Percentiles rank a stretch among this genome's conserved stretches.
phyloP scores from a whole-genome alignment of 2,888 invertebrate genomes.

The Orthosia cruda region DNA sequence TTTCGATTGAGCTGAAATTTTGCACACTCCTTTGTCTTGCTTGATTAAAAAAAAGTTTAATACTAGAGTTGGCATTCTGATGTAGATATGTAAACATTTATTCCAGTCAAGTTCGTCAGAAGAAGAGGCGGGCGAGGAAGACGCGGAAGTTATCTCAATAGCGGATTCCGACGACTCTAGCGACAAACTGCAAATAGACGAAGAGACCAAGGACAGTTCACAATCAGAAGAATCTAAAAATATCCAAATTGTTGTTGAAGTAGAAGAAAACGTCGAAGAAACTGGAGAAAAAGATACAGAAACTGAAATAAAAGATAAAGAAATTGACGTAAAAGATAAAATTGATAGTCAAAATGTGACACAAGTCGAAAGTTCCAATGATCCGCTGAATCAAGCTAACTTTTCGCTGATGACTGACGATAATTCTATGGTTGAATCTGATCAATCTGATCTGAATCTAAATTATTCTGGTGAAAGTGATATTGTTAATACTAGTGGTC shows the following conservation, averaged over 20 bases:
- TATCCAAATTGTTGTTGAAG: slow-evolving; percentile 40
- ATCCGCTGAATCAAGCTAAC: slow-evolving; percentile 80
- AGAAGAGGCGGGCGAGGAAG: slow-evolving; percentile 57
- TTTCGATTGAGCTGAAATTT: no score
- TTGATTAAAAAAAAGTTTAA: no score
- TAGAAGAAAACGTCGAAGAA: slow-evolving; percentile 12
- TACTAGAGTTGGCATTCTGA: no score
- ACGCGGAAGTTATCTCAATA: slow-evolving; percentile 81
- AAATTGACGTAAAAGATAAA: slow-evolving; percentile 15
- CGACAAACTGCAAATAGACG: slow-evolving; percentile 70
- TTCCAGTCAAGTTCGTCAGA: slow-evolving; percentile 55
- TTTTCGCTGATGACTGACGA: slow-evolving; percentile 87
- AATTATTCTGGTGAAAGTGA: slow-evolving; percentile 82
- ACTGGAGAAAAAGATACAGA: slow-evolving; percentile 5
- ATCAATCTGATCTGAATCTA: slow-evolving; percentile 78
- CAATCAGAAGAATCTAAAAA: slow-evolving; percentile 43
- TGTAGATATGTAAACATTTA: slow-evolving; percentile 3
- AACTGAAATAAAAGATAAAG: neutral
- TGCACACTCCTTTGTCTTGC: no score
- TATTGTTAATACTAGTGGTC: slow-evolving; percentile 48
- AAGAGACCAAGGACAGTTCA: slow-evolving; percentile 55
- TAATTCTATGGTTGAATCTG: slow-evolving; percentile 79
- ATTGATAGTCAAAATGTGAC: slow-evolving; percentile 37
- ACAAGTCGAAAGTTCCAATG: slow-evolving; percentile 57
- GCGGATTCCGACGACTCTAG: slow-evolving; percentile 75